Percentiles rank a stretch among this genome's conserved stretches.
Conservation (phyloP, 1,140 invertebrate genomes). For the Coptotermes formosanus region DNA sequence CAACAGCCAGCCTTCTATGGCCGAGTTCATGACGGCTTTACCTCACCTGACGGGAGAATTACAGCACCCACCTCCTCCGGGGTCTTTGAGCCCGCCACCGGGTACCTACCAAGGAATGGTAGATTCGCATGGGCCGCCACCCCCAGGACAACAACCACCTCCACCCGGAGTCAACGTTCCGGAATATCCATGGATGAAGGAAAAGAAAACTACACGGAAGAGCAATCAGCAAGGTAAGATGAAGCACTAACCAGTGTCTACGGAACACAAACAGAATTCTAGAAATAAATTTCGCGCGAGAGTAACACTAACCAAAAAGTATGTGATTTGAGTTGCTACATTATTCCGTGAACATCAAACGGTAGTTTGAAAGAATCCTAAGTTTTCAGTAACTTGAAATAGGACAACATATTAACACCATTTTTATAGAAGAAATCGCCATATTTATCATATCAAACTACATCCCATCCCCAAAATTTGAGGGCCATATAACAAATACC, state of each 20-base stretch:
- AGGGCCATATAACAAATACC: no score
- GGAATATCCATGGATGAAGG: slow-evolving; percentile 97
- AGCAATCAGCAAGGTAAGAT: slow-evolving; percentile 82
- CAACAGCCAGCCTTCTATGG: slow-evolving; percentile 89
- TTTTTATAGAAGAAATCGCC: no score
- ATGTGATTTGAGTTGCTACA: no score
- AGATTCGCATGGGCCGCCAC: slow-evolving; percentile 41
- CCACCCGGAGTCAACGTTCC: slow-evolving; percentile 74
- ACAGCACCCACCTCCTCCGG: slow-evolving; percentile 53
- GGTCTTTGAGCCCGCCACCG: slow-evolving; percentile 56
- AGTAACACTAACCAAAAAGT: no score
- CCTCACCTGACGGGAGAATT: slow-evolving; percentile 62
- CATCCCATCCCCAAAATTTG: no score
- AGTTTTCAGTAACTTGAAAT: no score
- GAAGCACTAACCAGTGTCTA: neutral
- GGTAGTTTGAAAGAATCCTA: no score
- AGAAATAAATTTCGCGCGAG: no score
- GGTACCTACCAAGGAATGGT: slow-evolving; percentile 37
- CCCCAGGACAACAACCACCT: slow-evolving; percentile 53
- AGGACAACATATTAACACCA: no score
- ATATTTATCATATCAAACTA: no score
- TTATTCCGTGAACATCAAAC: no score
- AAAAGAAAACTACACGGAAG: slow-evolving; percentile 92
- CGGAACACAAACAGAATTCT: neutral
- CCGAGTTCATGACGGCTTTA: slow-evolving; percentile 83